phyloP scores from a whole-genome alignment of 2,113 vertebrate genomes.

The Smithornis capensis region DNA sequence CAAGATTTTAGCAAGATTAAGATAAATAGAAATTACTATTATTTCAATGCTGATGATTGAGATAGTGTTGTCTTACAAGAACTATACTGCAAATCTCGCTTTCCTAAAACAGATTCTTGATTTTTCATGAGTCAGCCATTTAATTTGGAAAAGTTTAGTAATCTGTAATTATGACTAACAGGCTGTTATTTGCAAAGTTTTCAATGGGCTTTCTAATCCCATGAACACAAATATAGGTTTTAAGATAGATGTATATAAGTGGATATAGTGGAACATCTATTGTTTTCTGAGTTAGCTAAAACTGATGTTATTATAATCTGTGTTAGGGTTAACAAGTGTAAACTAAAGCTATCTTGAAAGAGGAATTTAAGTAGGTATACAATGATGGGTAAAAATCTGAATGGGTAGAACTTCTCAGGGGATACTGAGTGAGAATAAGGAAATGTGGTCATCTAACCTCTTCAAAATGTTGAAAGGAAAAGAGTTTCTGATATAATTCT shows the following conservation, averaged over 20 bases:
- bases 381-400: background rate
- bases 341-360: background rate
- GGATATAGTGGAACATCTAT: background rate
- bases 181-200: background rate
- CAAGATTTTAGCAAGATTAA: background rate
- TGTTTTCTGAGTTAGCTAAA: background rate
- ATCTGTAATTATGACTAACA: background rate
- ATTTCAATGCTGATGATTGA: background rate
- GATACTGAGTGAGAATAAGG: background rate
- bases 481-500: background rate
- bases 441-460: background rate
- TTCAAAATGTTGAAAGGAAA: background rate
- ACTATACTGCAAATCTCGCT: background rate
- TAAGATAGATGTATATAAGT: background rate
- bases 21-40: background rate
- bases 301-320: background rate
- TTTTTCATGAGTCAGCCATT: background rate
- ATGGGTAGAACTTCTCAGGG: background rate
- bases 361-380: background rate
- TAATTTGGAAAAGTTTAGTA: background rate
- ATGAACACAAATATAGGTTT: accelerated
- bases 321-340: background rate
- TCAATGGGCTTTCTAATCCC: background rate
- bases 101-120: background rate
- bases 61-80: background rate